phyloP scores from a whole-genome alignment of 2,888 invertebrate genomes.

The Eristalis pertinax region DNA sequence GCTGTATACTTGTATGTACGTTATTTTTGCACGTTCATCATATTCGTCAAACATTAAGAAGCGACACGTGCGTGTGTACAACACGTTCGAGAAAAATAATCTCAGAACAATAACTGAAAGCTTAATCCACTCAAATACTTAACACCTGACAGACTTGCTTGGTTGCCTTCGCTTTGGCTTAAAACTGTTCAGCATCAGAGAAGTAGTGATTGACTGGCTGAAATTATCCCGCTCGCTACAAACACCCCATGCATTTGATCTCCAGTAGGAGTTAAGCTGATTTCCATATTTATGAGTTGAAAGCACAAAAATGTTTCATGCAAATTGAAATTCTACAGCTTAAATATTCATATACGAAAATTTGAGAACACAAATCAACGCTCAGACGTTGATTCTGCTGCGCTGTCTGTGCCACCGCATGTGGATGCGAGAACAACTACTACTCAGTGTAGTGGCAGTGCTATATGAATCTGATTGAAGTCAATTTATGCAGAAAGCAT shows the following conservation, averaged over 20 bases:
- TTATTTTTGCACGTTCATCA: not conserved
- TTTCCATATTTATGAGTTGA: constrained; percentile 58
- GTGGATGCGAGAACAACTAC: not conserved
- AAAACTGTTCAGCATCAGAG: not conserved
- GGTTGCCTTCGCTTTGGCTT: not conserved
- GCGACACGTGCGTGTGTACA: constrained; percentile 9
- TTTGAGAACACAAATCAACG: constrained; percentile 51
- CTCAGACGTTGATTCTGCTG: constrained; percentile 9
- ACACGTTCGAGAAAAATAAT: constrained; percentile 21
- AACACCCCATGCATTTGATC: constrained; percentile 39
- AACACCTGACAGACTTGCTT: constrained; percentile 27
- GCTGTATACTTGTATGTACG: too few species aligned
- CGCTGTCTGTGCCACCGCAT: not conserved
- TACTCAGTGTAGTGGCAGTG: not conserved
- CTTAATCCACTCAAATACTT: constrained; percentile 38
- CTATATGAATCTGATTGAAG: constrained; percentile 16
- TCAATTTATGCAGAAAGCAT: constrained; percentile 26
- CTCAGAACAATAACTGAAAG: constrained; percentile 34
- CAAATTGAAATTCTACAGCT: constrained; percentile 56
- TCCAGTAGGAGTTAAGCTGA: constrained; percentile 30
- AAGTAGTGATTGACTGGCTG: constrained; percentile 7
- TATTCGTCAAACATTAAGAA: too few species aligned
- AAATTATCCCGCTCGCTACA: constrained; percentile 28
- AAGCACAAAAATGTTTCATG: constrained; percentile 57
- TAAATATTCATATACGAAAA: constrained; percentile 58